Evolutionary conservation across 1,140 invertebrate genomes (phyloP), one percentile per base, ranked within the genome.

Genomic region (Paralvinella palmiformis): DNA sequence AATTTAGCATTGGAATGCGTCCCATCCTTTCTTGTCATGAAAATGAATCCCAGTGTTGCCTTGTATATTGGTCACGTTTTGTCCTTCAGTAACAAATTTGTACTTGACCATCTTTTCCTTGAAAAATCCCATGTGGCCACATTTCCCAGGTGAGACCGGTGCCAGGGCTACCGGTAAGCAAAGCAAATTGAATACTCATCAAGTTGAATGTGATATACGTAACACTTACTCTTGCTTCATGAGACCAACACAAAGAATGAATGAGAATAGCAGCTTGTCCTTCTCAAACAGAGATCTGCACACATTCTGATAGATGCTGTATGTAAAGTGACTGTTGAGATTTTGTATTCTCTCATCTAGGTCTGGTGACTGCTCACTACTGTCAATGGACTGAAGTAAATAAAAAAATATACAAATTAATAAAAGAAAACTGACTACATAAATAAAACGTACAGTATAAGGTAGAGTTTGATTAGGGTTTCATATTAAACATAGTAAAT

Each of bases 261-360:
- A 81, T 20, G 80, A 81, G 68, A 81, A 81, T 17, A 81, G 73
- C 10, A 81, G 69, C 61, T 81, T 81, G 68, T 81, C 79, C 61
- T 81, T 81, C 67, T 81, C 80, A 74, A 81, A 81, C 56, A 81
- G 58, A 1, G 79, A 81, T 32, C 79, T 71, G 66, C 79, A 81
- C 0, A 81, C 75, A 63, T 81, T 81, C 29, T 73, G 75, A 66
- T 81, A 81, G 57, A 79, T 78, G 62, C 75, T 78, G 66, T 78
- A 77, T 13, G 77, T 79, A 60, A 81, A 81, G 67, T 79, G 76
- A 3, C 72, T 60, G 60, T 78, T 78, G 15, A 81, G 71, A 63
- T 76, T 75, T 24, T 69, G 50, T n/a, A 81, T 75, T 48, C 80
- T 68, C 45, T 71, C 67, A 3, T 69, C 68, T 36, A 81, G 66